Evolutionary conservation across 2,797 vertebrate genomes (phyloP).

Genomic region (Onychomys arenicola): DNA sequence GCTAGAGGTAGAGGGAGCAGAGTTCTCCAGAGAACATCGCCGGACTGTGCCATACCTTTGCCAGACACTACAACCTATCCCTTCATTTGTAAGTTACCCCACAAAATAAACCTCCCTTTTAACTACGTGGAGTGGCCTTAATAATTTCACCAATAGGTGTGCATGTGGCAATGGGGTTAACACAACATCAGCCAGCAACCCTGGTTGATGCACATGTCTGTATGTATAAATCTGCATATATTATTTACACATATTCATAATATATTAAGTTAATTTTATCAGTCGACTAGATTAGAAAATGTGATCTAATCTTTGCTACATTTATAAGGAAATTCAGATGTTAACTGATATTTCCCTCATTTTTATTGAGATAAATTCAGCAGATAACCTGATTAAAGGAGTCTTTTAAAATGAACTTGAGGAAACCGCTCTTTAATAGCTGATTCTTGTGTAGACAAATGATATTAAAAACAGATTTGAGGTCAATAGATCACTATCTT

Average conservation of each 20-base stretch:
- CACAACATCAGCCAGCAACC: neutral
- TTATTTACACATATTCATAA: neutral
- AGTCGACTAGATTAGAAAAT: neutral
- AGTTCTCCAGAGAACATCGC: too few relatives aligned
- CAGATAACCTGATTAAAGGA: constrained; percentile 54
- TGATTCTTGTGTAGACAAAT: constrained; percentile 42
- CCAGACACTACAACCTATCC: too few relatives aligned
- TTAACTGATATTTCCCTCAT: constrained; percentile 27
- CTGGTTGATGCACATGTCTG: rapidly evolving
- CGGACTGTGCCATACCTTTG: too few relatives aligned
- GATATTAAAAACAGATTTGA: constrained; percentile 73
- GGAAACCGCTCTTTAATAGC: constrained; percentile 56
- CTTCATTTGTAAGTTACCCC: too few relatives aligned
- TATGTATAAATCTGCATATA: neutral
- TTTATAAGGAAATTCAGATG: constrained; percentile 51
- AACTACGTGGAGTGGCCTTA: too few relatives aligned
- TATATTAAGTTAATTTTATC: constrained; percentile 3
- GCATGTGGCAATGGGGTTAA: neutral
- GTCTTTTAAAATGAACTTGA: neutral
- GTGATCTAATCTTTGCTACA: constrained; percentile 29
- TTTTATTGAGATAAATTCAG: constrained; percentile 53
- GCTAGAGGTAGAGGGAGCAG: too few relatives aligned
- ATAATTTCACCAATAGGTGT: too few relatives aligned
- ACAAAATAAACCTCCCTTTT: too few relatives aligned
- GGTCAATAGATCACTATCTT: constrained; percentile 32